Evolutionary conservation across 2,888 invertebrate genomes (phyloP).

Genomic region (Tryphoninae sp.): DNA sequence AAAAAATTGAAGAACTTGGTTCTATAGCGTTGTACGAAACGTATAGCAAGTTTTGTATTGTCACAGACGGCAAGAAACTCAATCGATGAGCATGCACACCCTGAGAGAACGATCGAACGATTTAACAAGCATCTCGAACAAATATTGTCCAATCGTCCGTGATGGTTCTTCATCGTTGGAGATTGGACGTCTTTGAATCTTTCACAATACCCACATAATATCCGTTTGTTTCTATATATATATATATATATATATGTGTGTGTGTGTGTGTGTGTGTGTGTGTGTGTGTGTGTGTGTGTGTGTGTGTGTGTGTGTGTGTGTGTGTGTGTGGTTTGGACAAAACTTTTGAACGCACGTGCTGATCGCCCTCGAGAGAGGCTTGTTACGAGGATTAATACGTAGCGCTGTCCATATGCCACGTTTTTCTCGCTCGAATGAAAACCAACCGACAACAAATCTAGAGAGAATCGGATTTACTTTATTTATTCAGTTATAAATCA

Average conservation of each 20-base stretch:
- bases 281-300: too few relatives aligned
- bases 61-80: constrained; percentile 22
- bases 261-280: not conserved
- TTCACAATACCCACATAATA: not conserved
- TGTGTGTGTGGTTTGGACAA: constrained; percentile 51
- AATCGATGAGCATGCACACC: constrained; percentile 63
- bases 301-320: not conserved
- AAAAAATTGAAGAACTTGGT: constrained; percentile 46
- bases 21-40: too few relatives aligned
- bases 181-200: constrained; percentile 45
- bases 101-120: constrained; percentile 61
- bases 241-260: not conserved
- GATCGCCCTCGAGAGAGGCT: constrained; percentile 53
- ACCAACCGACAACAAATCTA: not conserved
- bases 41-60: not conserved
- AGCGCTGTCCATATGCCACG: constrained; percentile 65
- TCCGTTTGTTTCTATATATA: not conserved
- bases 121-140: constrained; percentile 56
- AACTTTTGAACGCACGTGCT: constrained; percentile 61
- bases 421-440: constrained; percentile 54
- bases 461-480: not conserved
- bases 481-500: not conserved
- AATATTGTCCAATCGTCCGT: constrained; percentile 62
- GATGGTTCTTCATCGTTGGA: constrained; percentile 20
- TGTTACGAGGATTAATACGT: constrained; percentile 67